Evolutionary conservation across 2,888 invertebrate species (phyloP), one percentile per base, ranked within the genome.

Genomic region (Perithous albicinctus): DNA sequence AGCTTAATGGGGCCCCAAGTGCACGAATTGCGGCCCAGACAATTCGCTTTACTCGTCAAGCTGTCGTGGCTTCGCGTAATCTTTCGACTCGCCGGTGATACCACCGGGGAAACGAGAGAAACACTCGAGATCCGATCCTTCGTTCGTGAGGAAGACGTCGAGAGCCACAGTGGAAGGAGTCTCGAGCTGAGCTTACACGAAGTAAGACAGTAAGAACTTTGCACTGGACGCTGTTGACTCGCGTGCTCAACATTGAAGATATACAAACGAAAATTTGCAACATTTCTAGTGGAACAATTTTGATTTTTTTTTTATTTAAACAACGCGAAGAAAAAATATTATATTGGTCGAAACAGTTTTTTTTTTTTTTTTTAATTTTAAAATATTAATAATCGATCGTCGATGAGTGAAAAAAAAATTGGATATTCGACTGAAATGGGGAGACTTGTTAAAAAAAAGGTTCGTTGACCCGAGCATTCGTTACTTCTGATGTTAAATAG

Each of bases 1-100:
- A 73, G 74, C 51, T 79, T 54, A 3, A 54, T 26, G 38, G 26
- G 46, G 4, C 66, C 32, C 1, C n/a, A 6, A 32, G 18, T 23
- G 29, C n/a, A 69, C 20, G 61, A 43, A 63, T 18, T 64, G 80
- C 70, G 43, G 63, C 35, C 7, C 75, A 51, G 80, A 76, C 48
- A 54, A 67, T 76, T 76, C 61, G 64, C 51, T 66, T 66, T 76
- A 41, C 64, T 72, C 66, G 66, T 56, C 80, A 64, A 63, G 59
- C 70, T 66, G 75, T 56, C 26, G 56, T 67, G 61, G n/a, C 48
- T 32, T 12, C 32, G 18, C 75, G 43, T 43, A 20, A 66, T 80
- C 51, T 35, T 32, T 7, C 20, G 63, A 59, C 70, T n/a, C 18
- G 61, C 35, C 12, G n/a, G 26, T 20, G 67, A 29, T 66, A 64